phyloP scores from a whole-genome alignment of 2,888 invertebrate species.

The Drosophila infuscata region DNA sequence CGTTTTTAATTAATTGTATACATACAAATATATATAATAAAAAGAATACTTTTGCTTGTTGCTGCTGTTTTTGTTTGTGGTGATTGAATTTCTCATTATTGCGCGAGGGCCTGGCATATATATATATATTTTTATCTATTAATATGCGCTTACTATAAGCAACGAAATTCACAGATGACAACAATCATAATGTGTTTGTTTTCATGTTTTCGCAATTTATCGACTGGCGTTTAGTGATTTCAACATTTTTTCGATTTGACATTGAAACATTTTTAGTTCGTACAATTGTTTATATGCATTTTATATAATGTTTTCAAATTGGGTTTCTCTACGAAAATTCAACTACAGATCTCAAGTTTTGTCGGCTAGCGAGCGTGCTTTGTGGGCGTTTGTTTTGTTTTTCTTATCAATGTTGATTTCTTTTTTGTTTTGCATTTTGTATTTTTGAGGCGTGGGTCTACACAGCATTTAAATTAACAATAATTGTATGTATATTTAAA shows the following conservation, averaged over 20 bases:
- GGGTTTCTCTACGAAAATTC: slow-evolving; percentile 47
- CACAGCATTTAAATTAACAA: slow-evolving; percentile 65
- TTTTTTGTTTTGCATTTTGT: slow-evolving; percentile 16
- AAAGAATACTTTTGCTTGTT: slow-evolving; percentile 50
- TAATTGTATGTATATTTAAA: slow-evolving; percentile 75
- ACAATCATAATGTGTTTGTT: slow-evolving; percentile 46
- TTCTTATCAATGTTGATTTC: slow-evolving; percentile 23
- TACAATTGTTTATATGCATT: slow-evolving; percentile 29
- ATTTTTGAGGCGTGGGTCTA: slow-evolving; percentile 57
- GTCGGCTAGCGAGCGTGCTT: slow-evolving; percentile 59
- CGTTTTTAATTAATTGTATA: slow-evolving; percentile 24
- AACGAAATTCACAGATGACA: slow-evolving; percentile 34
- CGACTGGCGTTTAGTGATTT: slow-evolving; percentile 19
- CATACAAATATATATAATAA: slow-evolving; percentile 25
- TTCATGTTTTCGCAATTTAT: slow-evolving; percentile 42
- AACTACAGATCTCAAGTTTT: slow-evolving; percentile 54
- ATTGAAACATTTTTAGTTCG: slow-evolving; percentile 41
- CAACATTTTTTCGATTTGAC: slow-evolving; percentile 36
- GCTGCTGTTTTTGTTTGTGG: slow-evolving; percentile 17
- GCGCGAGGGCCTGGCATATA: slow-evolving; percentile 43
- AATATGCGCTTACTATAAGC: slow-evolving; percentile 39
- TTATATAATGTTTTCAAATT: slow-evolving; percentile 21
- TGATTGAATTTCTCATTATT: slow-evolving; percentile 31
- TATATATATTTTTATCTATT: slow-evolving; percentile 35
- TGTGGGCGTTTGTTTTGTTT: slow-evolving; percentile 38